Evolutionary conservation across 1,140 invertebrate species (phyloP).

Genomic region (Phymastichus coffea): DNA sequence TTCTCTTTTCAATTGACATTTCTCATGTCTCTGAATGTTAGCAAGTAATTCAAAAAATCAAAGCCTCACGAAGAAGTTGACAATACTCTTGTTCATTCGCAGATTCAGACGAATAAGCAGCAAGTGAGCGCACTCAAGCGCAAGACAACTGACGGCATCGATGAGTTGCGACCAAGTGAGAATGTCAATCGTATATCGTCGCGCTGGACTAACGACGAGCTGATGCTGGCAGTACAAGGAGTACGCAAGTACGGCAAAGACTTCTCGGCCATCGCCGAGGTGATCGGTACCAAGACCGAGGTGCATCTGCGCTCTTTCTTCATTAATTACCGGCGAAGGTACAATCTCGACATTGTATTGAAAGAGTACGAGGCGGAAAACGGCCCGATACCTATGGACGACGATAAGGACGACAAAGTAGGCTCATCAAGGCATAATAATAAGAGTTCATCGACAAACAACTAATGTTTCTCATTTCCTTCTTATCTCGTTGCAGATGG

Average conservation of each 20-base stretch:
- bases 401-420: slow-evolving; percentile 59
- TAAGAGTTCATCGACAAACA: background rate
- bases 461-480: background rate
- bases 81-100: slow-evolving; percentile 37
- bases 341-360: slow-evolving; percentile 86
- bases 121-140: slow-evolving; percentile 81
- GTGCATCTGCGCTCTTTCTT: slow-evolving; percentile 89
- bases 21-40: no score
- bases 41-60: no score
- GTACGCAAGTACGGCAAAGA: slow-evolving; percentile 94
- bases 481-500: slow-evolving; percentile 49
- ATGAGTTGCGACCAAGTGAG: slow-evolving; percentile 70
- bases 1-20: no score
- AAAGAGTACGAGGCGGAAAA: slow-evolving; percentile 85
- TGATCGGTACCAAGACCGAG: slow-evolving; percentile 93
- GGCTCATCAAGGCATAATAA: background rate
- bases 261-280: slow-evolving; percentile 92
- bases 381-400: slow-evolving; percentile 61
- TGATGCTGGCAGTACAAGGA: slow-evolving; percentile 87
- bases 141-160: slow-evolving; percentile 71
- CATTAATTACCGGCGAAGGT: slow-evolving; percentile 84
- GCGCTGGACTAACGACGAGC: slow-evolving; percentile 91
- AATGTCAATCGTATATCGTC: slow-evolving; percentile 76
- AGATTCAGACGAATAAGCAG: slow-evolving; percentile 96
- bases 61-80: no score